Conservation (phyloP, 2,888 invertebrate genomes). For the Mechanitis messenoides region DNA sequence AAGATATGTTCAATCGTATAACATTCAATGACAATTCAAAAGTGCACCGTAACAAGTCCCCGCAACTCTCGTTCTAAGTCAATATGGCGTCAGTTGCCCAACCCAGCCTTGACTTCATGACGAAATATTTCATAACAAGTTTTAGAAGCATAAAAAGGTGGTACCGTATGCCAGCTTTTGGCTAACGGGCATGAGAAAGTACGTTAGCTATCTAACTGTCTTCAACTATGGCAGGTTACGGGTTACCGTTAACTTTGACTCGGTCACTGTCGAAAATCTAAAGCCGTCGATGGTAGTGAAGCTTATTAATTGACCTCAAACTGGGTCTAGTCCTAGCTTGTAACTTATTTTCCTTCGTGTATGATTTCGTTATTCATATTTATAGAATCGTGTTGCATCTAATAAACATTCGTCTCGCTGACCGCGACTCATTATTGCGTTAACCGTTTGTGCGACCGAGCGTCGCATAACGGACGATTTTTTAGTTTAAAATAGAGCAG, state of each 20-base stretch:
- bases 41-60: too few species aligned
- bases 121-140: slow-evolving; percentile 70
- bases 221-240: slow-evolving; percentile 38
- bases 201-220: slow-evolving; percentile 65
- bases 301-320: too few species aligned
- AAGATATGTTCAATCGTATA: too few species aligned
- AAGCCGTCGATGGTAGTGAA: too few species aligned
- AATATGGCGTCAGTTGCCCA: slow-evolving; percentile 35
- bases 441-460: slow-evolving; percentile 40
- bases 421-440: slow-evolving; percentile 22
- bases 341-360: neutral
- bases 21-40: too few species aligned
- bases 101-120: slow-evolving; percentile 53
- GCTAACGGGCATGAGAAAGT: slow-evolving; percentile 68
- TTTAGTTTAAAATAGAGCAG: slow-evolving; percentile 28
- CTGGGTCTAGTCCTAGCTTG: too few species aligned
- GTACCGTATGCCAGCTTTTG: slow-evolving; percentile 73
- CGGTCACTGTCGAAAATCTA: neutral
- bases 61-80: neutral
- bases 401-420: slow-evolving; percentile 22
- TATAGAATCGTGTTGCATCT: slow-evolving; percentile 11
- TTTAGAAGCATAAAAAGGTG: slow-evolving; percentile 64
- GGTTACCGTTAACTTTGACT: slow-evolving; percentile 21
- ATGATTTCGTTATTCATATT: neutral
- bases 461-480: slow-evolving; percentile 32